These are phyloP conservation scores for Clarias magur DNA, from an alignment of 2,113 vertebrate genomes.

Conservation along the genomic window DNA sequence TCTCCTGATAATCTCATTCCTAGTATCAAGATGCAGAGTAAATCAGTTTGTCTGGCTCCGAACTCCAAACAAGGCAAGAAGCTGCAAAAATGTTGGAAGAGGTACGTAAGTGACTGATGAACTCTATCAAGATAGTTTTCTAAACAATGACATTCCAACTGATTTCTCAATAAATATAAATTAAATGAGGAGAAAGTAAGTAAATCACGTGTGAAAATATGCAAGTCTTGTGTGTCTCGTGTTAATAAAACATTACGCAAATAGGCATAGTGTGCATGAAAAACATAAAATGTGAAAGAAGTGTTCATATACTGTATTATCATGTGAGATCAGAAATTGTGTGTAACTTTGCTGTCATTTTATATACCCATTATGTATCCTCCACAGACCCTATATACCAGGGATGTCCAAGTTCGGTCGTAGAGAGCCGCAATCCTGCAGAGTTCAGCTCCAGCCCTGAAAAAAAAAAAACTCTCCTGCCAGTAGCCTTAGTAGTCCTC, in stretches of 20 bases:
- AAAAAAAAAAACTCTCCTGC: no score
- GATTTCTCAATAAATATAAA: not conserved
- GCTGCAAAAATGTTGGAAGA: conserved; percentile 53
- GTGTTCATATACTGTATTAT: not conserved
- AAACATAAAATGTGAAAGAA: not conserved
- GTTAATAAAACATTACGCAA: not conserved
- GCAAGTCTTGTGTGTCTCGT: not conserved
- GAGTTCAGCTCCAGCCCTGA: no score
- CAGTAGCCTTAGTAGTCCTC: no score
- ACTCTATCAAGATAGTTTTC: not conserved
- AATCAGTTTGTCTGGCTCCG: conserved; percentile 46
- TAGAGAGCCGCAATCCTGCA: no score
- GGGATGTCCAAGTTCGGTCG: no score
- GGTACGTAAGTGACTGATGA: conserved; percentile 26
- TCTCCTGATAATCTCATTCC: conserved; percentile 3
- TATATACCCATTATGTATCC: no score
- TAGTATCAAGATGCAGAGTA: conserved; percentile 32
- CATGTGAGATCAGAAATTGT: not conserved
- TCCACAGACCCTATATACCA: no score
- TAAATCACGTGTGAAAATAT: not conserved
- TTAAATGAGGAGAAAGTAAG: not conserved
- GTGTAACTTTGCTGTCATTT: not conserved
- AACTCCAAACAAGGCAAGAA: conserved; percentile 42
- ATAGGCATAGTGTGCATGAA: no score
- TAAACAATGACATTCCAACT: not conserved